These are phyloP conservation scores for Leuctra nigra DNA, from an alignment of 2,888 invertebrate genomes.

Conservation along the genomic window DNA sequence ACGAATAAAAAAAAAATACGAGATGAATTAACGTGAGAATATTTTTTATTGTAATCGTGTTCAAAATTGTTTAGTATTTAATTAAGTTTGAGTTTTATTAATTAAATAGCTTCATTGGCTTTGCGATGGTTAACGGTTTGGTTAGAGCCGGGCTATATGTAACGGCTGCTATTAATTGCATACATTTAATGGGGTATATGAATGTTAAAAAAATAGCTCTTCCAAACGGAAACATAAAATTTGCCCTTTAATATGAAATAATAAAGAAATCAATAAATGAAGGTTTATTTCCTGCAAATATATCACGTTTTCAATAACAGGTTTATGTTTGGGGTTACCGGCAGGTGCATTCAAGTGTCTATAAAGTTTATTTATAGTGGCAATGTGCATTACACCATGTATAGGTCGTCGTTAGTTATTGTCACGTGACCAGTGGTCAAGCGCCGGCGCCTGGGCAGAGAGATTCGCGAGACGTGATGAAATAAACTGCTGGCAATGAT, in stretches of 20 bases:
- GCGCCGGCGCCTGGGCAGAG: too few species aligned
- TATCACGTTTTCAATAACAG: conserved; percentile 14
- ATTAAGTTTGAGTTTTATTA: not conserved
- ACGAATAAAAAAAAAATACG: conserved; percentile 1
- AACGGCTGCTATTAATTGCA: not conserved
- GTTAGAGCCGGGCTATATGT: not conserved
- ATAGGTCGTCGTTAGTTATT: not conserved
- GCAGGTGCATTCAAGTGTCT: conserved; percentile 4
- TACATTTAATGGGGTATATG: too few species aligned
- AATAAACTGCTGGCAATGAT: too few species aligned
- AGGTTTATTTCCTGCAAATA: conserved; percentile 10
- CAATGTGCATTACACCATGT: conserved; percentile 3
- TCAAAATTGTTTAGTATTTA: not conserved
- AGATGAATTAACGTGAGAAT: conserved; percentile 3
- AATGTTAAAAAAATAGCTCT: too few species aligned
- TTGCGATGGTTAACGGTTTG: not conserved
- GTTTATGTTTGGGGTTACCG: conserved; percentile 3
- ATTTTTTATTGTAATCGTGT: too few species aligned
- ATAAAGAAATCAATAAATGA: not conserved
- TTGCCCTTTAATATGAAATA: not conserved
- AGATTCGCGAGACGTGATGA: too few species aligned
- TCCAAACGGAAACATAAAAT: not conserved
- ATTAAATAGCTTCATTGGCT: not conserved
- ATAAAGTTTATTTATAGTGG: conserved; percentile 5
- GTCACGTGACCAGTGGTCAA: too few species aligned